Evolutionary conservation across 2,797 vertebrate genomes (phyloP).

Genomic region (Chlorospingus flavigularis): DNA sequence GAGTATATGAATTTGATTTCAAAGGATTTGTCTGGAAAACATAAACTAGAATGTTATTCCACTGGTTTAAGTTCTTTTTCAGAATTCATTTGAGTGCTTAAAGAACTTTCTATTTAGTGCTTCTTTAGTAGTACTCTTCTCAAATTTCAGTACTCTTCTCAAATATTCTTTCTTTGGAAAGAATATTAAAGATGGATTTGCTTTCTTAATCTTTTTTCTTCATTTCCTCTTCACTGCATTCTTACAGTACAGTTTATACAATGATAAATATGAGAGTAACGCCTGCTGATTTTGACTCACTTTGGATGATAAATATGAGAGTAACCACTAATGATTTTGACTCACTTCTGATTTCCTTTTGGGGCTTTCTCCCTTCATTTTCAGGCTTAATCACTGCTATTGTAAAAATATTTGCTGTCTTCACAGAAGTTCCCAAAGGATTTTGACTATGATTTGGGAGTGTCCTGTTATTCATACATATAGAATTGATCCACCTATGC

Average conservation of each 20-base stretch:
- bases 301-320: neutral
- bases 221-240: neutral
- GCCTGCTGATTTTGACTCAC: neutral
- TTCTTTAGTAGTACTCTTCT: neutral
- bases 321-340: neutral
- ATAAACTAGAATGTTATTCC: neutral
- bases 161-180: neutral
- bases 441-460: neutral
- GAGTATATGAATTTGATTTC: neutral
- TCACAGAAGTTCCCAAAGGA: neutral
- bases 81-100: neutral
- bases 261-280: neutral
- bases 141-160: neutral
- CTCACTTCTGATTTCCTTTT: neutral
- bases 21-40: neutral
- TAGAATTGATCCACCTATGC: neutral
- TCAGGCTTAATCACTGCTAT: neutral
- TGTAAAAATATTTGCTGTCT: neutral
- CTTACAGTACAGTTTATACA: neutral
- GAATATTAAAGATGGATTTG: neutral
- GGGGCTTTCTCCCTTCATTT: neutral
- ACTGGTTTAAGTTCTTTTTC: neutral
- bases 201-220: neutral
- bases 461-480: neutral
- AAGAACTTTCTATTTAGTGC: neutral